A percentile compares a stretch with the other conserved stretches of the same genome.
Conservation (phyloP, 2,113 vertebrate species). For the Arvicanthis niloticus region DNA sequence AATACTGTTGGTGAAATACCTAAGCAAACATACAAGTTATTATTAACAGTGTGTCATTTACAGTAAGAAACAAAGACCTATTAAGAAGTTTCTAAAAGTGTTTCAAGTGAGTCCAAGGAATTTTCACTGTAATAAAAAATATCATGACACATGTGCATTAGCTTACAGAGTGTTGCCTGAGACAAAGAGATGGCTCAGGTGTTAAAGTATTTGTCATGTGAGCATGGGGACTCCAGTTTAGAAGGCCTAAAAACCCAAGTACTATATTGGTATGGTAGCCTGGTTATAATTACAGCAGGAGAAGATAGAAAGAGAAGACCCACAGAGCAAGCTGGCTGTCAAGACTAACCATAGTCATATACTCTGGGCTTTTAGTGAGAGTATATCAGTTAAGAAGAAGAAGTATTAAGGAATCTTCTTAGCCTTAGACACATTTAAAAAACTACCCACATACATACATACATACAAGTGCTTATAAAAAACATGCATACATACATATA, state of each 20-base stretch:
- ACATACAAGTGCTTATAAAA: neutral
- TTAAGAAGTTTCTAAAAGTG: neutral
- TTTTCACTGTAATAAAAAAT: neutral
- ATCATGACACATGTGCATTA: neutral
- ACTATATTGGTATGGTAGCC: neutral
- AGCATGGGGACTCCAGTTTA: neutral
- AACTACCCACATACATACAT: neutral
- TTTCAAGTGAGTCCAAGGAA: neutral
- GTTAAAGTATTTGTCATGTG: neutral
- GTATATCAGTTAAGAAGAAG: neutral
- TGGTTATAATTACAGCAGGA: neutral
- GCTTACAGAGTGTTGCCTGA: neutral
- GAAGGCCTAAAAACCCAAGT: neutral
- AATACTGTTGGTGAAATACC: neutral
- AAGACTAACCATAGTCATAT: neutral
- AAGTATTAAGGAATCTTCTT: neutral
- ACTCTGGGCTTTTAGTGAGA: neutral
- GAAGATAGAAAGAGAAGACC: neutral
- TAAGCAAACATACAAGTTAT: neutral
- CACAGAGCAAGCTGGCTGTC: accelerated
- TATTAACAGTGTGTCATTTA: neutral
- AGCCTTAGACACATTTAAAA: neutral
- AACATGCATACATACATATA: neutral
- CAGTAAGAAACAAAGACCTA: neutral
- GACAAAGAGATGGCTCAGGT: neutral